These are phyloP conservation scores for Aplidium turbinatum DNA, from an alignment of 23 tunicate genomes.

Conservation along the genomic window DNA sequence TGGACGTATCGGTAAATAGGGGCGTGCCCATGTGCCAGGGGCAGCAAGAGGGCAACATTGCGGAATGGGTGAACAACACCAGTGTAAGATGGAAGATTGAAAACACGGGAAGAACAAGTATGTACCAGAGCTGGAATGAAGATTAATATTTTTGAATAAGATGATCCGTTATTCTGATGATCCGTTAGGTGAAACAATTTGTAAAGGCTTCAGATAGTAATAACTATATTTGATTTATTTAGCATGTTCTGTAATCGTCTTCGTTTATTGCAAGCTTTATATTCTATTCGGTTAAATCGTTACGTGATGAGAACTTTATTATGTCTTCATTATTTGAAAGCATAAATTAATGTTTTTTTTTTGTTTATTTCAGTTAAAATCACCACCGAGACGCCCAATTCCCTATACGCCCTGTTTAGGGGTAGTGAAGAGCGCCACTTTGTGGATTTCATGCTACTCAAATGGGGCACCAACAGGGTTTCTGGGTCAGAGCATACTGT, in stretches of 20 bases:
- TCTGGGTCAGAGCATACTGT: slow-evolving; percentile 27
- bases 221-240: not conserved
- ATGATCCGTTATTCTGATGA: no score
- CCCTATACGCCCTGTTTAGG: slow-evolving; percentile 22
- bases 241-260: not conserved
- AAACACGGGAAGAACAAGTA: slow-evolving; percentile 37
- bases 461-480: slow-evolving; percentile 9
- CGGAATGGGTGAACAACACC: not conserved
- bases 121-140: not conserved
- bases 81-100: not conserved
- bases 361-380: slow-evolving; percentile 22
- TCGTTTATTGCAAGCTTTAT: no score
- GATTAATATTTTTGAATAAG: no score
- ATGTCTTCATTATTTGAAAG: not conserved
- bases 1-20: not conserved
- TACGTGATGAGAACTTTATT: no score
- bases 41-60: not conserved
- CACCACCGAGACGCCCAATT: not conserved
- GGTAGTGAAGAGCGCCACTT: slow-evolving; percentile 11
- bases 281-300: no score
- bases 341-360: not conserved
- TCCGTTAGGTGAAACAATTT: no score
- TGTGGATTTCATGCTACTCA: slow-evolving; percentile 28
- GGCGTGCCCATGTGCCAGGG: not conserved
- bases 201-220: not conserved